Evolutionary conservation across 2,113 vertebrate genomes (phyloP).

Genomic region (Laticauda colubrina): DNA sequence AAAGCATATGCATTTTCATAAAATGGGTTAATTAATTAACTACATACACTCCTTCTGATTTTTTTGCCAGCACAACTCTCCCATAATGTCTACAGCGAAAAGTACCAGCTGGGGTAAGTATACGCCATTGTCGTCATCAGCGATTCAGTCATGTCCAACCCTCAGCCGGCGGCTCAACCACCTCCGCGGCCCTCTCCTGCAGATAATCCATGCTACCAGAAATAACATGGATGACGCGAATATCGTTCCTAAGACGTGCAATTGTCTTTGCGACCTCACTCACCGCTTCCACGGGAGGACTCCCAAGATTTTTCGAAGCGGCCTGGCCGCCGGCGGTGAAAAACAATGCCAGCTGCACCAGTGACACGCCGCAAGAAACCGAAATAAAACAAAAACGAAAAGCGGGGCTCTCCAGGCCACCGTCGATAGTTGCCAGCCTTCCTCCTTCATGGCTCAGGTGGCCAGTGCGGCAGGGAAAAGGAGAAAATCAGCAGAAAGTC

Average conservation of each 20-base stretch:
- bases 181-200: not conserved
- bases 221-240: not conserved
- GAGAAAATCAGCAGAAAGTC: not conserved
- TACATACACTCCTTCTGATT: not conserved
- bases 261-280: not conserved
- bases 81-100: not conserved
- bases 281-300: slow-evolving; percentile 19
- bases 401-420: not conserved
- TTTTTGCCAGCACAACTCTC: not conserved
- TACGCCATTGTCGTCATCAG: not conserved
- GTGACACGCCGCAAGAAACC: slow-evolving; percentile 35
- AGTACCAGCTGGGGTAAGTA: not conserved
- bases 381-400: not conserved
- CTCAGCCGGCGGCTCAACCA: not conserved
- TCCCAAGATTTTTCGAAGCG: not conserved
- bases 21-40: not conserved
- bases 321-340: slow-evolving; percentile 22
- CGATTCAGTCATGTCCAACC: not conserved
- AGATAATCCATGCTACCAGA: not conserved
- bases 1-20: not conserved
- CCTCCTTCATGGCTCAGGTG: not conserved
- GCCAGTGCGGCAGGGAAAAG: no score
- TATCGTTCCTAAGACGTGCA: not conserved
- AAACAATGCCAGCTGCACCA: not conserved
- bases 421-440: not conserved